These are phyloP conservation scores for Mamestra configurata DNA, from an alignment of 1,140 invertebrate species.

Conservation along the genomic window DNA sequence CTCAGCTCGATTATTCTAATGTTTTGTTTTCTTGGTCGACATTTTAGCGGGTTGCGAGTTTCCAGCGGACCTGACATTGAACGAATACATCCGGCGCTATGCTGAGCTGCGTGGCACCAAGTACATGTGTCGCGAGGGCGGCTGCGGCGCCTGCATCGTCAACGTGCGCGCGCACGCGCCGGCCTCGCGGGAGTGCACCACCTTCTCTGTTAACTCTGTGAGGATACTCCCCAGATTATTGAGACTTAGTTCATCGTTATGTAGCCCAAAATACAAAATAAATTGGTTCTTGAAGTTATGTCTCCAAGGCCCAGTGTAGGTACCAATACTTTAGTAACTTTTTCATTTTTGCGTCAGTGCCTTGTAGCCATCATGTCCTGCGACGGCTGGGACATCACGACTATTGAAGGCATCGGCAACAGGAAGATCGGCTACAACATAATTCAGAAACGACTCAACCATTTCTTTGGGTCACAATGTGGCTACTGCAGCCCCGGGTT, in stretches of 20 bases:
- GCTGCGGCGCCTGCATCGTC: slow-evolving; percentile 94
- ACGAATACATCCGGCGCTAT: slow-evolving; percentile 90
- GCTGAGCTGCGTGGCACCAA: slow-evolving; percentile 93
- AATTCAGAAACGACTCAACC: slow-evolving; percentile 90
- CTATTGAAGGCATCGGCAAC: slow-evolving; percentile 93
- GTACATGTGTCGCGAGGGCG: slow-evolving; percentile 93
- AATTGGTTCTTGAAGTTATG: too few species aligned
- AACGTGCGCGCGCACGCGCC: slow-evolving; percentile 88
- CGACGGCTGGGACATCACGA: slow-evolving; percentile 92
- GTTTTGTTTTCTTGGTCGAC: slow-evolving; percentile 42
- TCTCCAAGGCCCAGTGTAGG: too few species aligned
- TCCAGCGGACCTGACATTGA: slow-evolving; percentile 88
- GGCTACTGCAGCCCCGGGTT: slow-evolving; percentile 94
- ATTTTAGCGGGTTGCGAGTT: slow-evolving; percentile 75
- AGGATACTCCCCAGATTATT: too few species aligned
- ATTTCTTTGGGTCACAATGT: slow-evolving; percentile 93
- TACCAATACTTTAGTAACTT: too few species aligned
- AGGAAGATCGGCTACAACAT: slow-evolving; percentile 91
- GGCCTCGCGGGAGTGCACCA: slow-evolving; percentile 82
- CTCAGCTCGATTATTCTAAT: neutral
- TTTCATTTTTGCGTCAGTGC: slow-evolving; percentile 85
- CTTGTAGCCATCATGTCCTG: slow-evolving; percentile 90
- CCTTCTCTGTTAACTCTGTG: slow-evolving; percentile 86
- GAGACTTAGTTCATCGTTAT: too few species aligned
- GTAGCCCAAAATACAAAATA: too few species aligned